Conservation (phyloP, 92 coral and sea anemone species). For the Plumapathes pennacea region DNA sequence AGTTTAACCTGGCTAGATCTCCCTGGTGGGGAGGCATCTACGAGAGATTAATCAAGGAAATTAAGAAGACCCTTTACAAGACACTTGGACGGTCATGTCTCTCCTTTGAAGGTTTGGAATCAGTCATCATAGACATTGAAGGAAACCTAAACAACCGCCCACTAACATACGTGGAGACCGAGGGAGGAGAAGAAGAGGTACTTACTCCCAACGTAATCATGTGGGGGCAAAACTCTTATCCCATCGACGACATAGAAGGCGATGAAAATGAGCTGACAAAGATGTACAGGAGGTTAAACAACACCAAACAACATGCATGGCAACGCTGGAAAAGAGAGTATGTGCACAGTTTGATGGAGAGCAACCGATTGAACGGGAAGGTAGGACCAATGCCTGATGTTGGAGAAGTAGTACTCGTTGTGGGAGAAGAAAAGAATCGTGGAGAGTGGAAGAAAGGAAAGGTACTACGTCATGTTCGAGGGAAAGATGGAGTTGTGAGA, state of each 20-base stretch:
- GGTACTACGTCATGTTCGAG: constrained; percentile 6
- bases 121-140: constrained; percentile 37
- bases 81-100: constrained; percentile 35
- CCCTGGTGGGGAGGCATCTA: constrained; percentile 60
- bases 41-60: constrained; percentile 36
- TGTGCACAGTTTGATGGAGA: constrained; percentile 32
- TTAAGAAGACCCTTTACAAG: constrained; percentile 42
- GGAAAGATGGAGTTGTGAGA: constrained; percentile 35
- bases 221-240: constrained; percentile 30
- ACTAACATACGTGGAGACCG: constrained; percentile 50
- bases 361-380: constrained; percentile 31
- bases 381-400: constrained; percentile 13
- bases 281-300: constrained; percentile 12
- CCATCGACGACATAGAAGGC: constrained; percentile 22
- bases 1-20: constrained; percentile 31
- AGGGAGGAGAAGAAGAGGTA: constrained; percentile 38
- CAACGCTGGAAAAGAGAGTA: constrained; percentile 35
- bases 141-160: constrained; percentile 51
- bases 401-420: constrained; percentile 32
- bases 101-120: constrained; percentile 22
- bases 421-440: constrained; percentile 42
- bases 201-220: constrained; percentile 37
- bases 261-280: constrained; percentile 25
- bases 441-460: constrained; percentile 42
- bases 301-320: constrained; percentile 20